phyloP scores from a whole-genome alignment of 92 coral and sea anemone genomes.

The Palythoa grandiflora region DNA sequence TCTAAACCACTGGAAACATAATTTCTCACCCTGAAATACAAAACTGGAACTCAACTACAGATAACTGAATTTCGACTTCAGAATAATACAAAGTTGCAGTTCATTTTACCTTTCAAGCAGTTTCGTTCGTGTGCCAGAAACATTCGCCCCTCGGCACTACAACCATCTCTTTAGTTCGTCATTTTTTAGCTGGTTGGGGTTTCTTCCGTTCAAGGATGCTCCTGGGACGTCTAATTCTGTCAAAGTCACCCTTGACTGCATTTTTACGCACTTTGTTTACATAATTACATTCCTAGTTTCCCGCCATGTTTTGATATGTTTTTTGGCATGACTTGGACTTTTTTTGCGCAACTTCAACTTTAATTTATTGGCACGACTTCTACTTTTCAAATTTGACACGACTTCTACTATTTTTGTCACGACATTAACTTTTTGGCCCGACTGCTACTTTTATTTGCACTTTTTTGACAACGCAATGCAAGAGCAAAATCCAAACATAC shows the following conservation, averaged over 20 bases:
- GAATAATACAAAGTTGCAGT: not conserved
- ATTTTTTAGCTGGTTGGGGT: conserved; percentile 23
- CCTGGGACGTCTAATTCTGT: conserved; percentile 45
- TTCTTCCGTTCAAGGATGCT: conserved; percentile 38
- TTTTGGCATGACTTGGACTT: too few species aligned
- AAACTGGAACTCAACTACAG: not conserved
- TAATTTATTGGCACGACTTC: too few species aligned
- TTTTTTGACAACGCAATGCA: conserved; percentile 31
- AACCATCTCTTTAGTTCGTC: conserved; percentile 51
- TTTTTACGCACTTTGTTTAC: not conserved
- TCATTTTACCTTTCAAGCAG: conserved; percentile 12
- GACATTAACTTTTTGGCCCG: too few species aligned
- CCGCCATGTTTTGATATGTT: not conserved
- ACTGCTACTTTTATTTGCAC: too few species aligned
- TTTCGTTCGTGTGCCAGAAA: conserved; percentile 11
- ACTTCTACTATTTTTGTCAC: too few species aligned
- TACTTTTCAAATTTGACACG: too few species aligned
- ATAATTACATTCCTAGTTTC: not conserved
- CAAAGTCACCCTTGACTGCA: conserved; percentile 33
- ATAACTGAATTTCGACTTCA: not conserved
- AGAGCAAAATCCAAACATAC: conserved; percentile 34
- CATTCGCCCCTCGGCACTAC: conserved; percentile 34
- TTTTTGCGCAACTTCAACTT: too few species aligned
- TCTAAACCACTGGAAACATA: conserved; percentile 53
- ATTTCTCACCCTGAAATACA: conserved; percentile 50